Conservation (phyloP, 2,113 vertebrate species). For the Peromyscus maniculatus region DNA sequence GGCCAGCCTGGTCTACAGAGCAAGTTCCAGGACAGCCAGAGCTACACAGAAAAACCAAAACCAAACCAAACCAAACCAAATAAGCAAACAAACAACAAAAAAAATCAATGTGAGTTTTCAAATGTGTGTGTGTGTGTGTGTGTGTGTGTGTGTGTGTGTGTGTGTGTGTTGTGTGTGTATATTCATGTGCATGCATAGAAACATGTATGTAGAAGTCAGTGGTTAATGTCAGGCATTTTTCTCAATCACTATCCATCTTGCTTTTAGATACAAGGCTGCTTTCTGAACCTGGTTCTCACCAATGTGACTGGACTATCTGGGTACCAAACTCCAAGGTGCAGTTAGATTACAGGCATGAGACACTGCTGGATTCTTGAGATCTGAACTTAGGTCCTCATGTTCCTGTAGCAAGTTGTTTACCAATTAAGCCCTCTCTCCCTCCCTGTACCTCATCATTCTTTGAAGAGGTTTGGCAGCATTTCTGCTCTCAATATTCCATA, state of each 20-base stretch:
- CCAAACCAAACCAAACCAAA: too few species aligned
- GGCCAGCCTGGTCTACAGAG: neutral
- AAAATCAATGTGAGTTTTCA: neutral
- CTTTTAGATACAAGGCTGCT: neutral
- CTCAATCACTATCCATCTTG: neutral
- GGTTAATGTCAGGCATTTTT: neutral
- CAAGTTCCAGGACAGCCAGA: neutral
- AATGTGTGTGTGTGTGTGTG: too few species aligned
- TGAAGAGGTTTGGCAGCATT: neutral
- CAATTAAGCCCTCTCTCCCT: neutral
- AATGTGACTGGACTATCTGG: neutral
- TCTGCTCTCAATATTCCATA: neutral
- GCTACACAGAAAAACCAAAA: neutral
- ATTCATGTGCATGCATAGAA: neutral
- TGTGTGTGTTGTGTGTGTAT: neutral
- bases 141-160: neutral
- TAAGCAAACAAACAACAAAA: neutral
- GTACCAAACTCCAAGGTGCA: neutral
- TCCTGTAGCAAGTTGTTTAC: neutral
- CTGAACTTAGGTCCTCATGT: neutral
- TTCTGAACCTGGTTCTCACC: neutral
- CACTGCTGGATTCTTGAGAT: neutral
- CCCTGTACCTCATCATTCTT: neutral
- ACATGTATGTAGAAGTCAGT: neutral
- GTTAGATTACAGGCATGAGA: neutral